Conservation (phyloP, 1,140 invertebrate genomes). For the Megalonaias nervosa region DNA sequence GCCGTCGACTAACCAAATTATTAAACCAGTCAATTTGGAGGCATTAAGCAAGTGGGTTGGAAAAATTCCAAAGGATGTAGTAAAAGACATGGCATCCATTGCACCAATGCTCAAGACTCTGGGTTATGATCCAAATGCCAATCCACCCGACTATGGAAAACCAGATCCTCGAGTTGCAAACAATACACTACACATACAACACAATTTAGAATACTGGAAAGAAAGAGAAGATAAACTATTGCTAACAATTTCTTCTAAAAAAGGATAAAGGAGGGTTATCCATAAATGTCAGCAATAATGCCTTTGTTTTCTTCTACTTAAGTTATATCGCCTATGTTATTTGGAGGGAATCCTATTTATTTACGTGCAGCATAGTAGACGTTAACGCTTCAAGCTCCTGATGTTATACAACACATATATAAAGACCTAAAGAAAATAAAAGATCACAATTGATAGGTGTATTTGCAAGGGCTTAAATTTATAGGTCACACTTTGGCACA, state of each 20-base stretch:
- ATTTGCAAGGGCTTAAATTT: too few relatives aligned
- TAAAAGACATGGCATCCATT: constrained; percentile 90
- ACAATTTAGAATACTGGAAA: constrained; percentile 72
- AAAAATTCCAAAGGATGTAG: constrained; percentile 90
- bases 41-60: constrained; percentile 98
- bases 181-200: constrained; percentile 80
- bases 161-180: constrained; percentile 88
- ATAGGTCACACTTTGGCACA: too few relatives aligned
- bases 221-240: constrained; percentile 51
- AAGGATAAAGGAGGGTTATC: too few relatives aligned
- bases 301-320: too few relatives aligned
- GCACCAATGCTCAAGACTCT: constrained; percentile 92
- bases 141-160: constrained; percentile 93
- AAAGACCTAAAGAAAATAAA: too few relatives aligned
- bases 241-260: neutral
- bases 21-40: constrained; percentile 98
- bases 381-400: too few relatives aligned
- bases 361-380: too few relatives aligned
- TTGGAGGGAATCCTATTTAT: too few relatives aligned
- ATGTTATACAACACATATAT: too few relatives aligned
- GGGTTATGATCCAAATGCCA: constrained; percentile 94
- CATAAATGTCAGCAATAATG: too few relatives aligned
- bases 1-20: constrained; percentile 98
- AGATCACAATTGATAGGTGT: too few relatives aligned
- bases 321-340: too few relatives aligned